Evolutionary conservation across 2,797 vertebrate species (phyloP).

Genomic region (Phalloptychus januarius): DNA sequence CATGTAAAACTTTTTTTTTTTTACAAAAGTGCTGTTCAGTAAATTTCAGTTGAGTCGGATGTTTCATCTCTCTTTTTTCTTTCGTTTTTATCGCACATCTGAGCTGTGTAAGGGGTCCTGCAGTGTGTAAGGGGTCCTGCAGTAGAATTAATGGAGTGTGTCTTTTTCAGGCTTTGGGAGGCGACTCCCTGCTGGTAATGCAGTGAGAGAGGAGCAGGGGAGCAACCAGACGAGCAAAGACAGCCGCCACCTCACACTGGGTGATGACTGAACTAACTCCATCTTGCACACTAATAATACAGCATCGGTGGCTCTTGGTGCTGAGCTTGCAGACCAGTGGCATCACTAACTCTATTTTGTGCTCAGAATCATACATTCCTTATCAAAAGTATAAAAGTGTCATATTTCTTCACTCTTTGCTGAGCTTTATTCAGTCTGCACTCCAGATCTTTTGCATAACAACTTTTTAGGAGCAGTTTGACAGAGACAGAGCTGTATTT

Average conservation of each 20-base stretch:
- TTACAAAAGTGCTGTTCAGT: not conserved
- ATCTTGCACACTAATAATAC: slow-evolving; percentile 67
- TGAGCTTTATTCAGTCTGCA: slow-evolving; percentile 8
- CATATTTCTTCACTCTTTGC: slow-evolving; percentile 20
- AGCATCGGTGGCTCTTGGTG: slow-evolving; percentile 45
- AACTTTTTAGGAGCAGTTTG: not conserved
- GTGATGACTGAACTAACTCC: slow-evolving; percentile 65
- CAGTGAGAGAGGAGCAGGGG: slow-evolving; percentile 61
- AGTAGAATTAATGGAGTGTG: slow-evolving; percentile 74
- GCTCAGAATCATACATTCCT: slow-evolving; percentile 44
- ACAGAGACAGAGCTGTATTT: not conserved
- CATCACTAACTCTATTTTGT: slow-evolving; percentile 54
- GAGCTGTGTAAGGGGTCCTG: no score
- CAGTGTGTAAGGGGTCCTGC: no score
- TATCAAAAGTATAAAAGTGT: slow-evolving; percentile 39
- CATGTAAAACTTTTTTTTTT: not conserved
- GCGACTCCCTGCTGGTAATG: slow-evolving; percentile 65
- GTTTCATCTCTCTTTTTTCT: slow-evolving; percentile 20
- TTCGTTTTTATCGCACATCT: slow-evolving; percentile 36
- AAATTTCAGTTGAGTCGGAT: slow-evolving; percentile 23
- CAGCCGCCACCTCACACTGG: slow-evolving; percentile 64
- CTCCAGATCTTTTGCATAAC: slow-evolving; percentile 3
- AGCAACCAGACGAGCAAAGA: slow-evolving; percentile 50
- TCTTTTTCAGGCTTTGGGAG: slow-evolving; percentile 67
- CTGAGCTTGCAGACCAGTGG: slow-evolving; percentile 44